Evolutionary conservation across 2,888 invertebrate species (phyloP), one percentile per base, ranked within the genome.

Genomic region (Drosophila stalkeri): DNA sequence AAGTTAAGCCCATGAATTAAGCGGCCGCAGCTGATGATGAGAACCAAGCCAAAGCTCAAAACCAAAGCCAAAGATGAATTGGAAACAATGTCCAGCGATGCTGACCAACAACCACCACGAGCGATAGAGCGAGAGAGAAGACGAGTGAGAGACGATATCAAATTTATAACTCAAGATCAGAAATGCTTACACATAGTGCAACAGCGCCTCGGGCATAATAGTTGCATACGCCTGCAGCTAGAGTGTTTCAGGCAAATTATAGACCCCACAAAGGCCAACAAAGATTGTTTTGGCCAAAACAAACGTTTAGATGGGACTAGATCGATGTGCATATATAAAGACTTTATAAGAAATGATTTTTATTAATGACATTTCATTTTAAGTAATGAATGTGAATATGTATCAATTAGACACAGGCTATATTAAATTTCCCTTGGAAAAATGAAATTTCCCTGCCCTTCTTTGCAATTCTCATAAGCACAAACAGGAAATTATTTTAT

Each of bases 1-100:
- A 81, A 81, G 79, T 77, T 75, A 79, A 81, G 86, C 72, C 79
- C 77, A 72, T 77, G 72, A 65, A 83, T 82, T 82, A 80, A 76
- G 51, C 75, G 49, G 79, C 70, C 55, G 47, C 73, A 63, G 52
- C 49, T 54, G 56, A 51, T 75, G 73, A 77, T 76, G 77, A 72
- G 76, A 76, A 76, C 77, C 46, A 47, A 70, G 64, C 69, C 39
- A n/a, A 31, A 18, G 20, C 59, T 18, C 7, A 37, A 9, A 16
- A 27, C 23, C 12, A n/a, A 12, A 41, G 43, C 47, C 39, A 20
- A 63, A 37, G 23, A 43, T 31, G 46, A 31, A 54, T 35, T 60
- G 64, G 47, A 56, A 65, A 31, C 51, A n/a, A 66, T 66, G 51
- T 73, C 46, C 59, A 64, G 27, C 35, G 39, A 27, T 27, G 63